Evolutionary conservation across 1,140 invertebrate species (phyloP), one percentile per base, ranked within the genome.

Genomic region (Linepithema humile): DNA sequence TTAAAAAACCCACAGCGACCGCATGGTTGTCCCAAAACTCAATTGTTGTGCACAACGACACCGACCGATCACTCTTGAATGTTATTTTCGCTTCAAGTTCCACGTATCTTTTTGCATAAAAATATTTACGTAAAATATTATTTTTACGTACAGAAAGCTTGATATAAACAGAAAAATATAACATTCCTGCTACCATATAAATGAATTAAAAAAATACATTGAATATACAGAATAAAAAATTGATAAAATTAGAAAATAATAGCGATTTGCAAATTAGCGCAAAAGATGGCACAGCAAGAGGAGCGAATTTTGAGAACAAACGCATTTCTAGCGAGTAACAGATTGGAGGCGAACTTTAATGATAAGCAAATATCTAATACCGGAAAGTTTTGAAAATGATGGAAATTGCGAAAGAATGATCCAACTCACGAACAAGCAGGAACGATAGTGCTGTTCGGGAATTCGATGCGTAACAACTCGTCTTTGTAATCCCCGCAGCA

Each of bases 11-110:
- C 9, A n/a, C 20, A 23, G 29, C 67, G 0, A 67, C 5, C 1
- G 6, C 35, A 10, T 3, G 2, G 17, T 26, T 10, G 10, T 78
- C 80, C 1, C 17, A 17, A 29, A 88, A 78, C 38, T 82, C 23
- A 20, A 88, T 45, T 1, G 10, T 57, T 0, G 2, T 10, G 4
- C 80, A 62, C 15, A 86, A 67, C 0, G 84, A 86, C 10, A 88
- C 35, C 1, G 84, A 6, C 12, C 3, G 12, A 9, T 60, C 17
- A 20, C 86, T 88, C 15, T 84, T 86, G 35, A 88, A 88, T 5
- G 35, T 55, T 20, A 88, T 4, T 7, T 2, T 72, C 17, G 48
- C 84, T 12, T 83, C 69, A 38, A 86, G n/a, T 60, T 86, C 80
- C 7, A 55, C 20, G 5, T 23, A 73, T 0, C 86, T 85, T 40